Evolutionary conservation across 37 sponge, comb jelly and placozoan genomes (phyloP), one percentile per base, ranked within the genome.

Genomic region (Chondrosia reniformis): DNA sequence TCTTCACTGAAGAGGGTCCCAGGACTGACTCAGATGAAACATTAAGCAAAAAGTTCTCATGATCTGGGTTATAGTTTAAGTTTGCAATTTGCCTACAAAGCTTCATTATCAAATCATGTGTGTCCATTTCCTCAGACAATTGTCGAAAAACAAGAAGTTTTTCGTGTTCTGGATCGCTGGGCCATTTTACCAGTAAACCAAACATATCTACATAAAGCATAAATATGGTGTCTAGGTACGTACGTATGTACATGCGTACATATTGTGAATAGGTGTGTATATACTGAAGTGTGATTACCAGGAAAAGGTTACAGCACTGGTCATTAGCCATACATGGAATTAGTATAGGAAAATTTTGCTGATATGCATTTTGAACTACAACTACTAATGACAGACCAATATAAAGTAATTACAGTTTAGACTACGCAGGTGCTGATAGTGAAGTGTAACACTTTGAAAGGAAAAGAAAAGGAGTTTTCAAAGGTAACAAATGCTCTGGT

Each of bases 121-220:
- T 61, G 6, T 42, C 41, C 25, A 33, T n/a, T 54, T 56, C 74
- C 28, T 67, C 72, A 28, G 74, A 64, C 3, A 64, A 15, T 17
- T 84, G 63, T 15, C 78, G 45, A 54, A 94, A 94, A 12, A 84
- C 80, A 31, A 87, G 75, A 10, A 94, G 76, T 65, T 84, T 90
- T 79, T 94, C 94, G 24, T 69, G 72, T 55, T 80, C 72, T 0
- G 80, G 79, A 39, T 94, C 94, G 15, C 79, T 76, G 7, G 88
- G 80, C 71, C 79, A 94, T 24, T 72, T 80, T 4, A 84, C 74
- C 73, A 94, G 77, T 24, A 94, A 52, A 22, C 92, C 94, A 84
- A 94, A 91, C 78, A 80, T 77, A 24, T 63, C 63, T 46, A 49
- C 28, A 77, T 19, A 49, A 49, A 49, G 15, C 10, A 49, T 19